These are phyloP conservation scores for Glaucidium brasilianum DNA, from an alignment of 2,113 vertebrate genomes.

Conservation along the genomic window DNA sequence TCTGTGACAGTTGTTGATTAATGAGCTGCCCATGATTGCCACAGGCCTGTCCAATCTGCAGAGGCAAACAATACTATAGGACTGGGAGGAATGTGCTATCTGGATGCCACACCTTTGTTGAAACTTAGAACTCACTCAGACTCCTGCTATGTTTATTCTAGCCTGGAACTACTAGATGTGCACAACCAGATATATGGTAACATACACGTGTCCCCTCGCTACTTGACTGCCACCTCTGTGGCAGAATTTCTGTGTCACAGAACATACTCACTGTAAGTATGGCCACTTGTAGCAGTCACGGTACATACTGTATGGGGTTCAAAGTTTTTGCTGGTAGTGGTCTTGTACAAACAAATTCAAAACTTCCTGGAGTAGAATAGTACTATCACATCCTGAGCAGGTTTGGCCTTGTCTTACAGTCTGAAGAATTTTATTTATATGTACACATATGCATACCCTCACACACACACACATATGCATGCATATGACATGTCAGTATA, in stretches of 20 bases:
- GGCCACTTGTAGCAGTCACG: background rate
- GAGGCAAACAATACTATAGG: background rate
- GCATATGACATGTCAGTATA: background rate
- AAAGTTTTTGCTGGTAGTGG: background rate
- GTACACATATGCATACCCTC: background rate
- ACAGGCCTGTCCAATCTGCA: constrained; percentile 13
- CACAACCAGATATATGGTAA: rapidly evolving
- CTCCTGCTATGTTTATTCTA: background rate
- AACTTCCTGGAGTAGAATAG: background rate
- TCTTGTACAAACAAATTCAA: background rate
- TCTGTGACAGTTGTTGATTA: constrained; percentile 10
- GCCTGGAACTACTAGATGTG: background rate
- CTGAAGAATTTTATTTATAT: background rate
- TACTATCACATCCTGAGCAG: background rate
- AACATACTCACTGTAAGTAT: background rate
- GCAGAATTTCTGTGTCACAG: background rate
- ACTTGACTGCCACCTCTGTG: background rate
- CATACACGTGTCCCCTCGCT: rapidly evolving
- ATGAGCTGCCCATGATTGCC: constrained; percentile 21
- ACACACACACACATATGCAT: background rate
- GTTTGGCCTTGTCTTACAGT: background rate
- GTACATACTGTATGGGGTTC: background rate
- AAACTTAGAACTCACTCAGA: background rate
- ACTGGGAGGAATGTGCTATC: background rate
- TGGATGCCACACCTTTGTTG: constrained; percentile 1